A percentile compares a stretch with the other conserved stretches of the same genome.
Conservation (phyloP, 2,113 vertebrate genomes). For the Stegostoma tigrinum region DNA sequence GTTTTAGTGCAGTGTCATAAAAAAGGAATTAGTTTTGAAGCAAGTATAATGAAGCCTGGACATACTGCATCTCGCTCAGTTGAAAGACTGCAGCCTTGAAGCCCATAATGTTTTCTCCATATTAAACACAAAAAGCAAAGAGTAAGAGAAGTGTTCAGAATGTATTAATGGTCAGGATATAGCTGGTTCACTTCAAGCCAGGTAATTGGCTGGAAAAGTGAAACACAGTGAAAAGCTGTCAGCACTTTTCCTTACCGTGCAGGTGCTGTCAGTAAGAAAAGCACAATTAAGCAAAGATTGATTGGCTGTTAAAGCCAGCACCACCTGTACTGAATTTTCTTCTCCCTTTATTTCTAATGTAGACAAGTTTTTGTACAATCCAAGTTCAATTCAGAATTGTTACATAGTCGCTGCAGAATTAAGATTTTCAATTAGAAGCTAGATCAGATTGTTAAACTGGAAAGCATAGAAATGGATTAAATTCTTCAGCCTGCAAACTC, state of each 20-base stretch:
- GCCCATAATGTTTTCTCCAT: background rate
- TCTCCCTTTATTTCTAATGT: background rate
- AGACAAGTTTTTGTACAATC: conserved; percentile 32
- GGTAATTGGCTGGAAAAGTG: background rate
- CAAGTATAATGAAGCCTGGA: background rate
- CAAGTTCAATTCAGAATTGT: conserved; percentile 24
- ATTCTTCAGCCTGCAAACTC: background rate
- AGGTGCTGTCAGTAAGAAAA: background rate
- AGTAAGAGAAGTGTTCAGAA: background rate
- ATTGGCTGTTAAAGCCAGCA: conserved; percentile 15
- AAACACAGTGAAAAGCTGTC: background rate
- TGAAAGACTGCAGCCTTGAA: background rate
- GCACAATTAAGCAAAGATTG: conserved; percentile 28
- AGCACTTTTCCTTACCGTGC: background rate
- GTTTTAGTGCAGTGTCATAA: background rate
- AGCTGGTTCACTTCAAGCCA: background rate
- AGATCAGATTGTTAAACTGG: background rate
- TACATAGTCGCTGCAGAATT: background rate
- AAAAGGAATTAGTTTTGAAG: background rate
- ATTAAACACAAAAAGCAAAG: background rate
- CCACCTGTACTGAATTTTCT: conserved; percentile 30
- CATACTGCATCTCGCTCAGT: background rate
- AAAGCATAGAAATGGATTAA: background rate
- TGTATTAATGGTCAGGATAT: background rate
- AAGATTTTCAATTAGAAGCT: background rate